These are phyloP conservation scores for Mormyrus iriodes DNA, from an alignment of 2,113 vertebrate species.

Conservation along the genomic window DNA sequence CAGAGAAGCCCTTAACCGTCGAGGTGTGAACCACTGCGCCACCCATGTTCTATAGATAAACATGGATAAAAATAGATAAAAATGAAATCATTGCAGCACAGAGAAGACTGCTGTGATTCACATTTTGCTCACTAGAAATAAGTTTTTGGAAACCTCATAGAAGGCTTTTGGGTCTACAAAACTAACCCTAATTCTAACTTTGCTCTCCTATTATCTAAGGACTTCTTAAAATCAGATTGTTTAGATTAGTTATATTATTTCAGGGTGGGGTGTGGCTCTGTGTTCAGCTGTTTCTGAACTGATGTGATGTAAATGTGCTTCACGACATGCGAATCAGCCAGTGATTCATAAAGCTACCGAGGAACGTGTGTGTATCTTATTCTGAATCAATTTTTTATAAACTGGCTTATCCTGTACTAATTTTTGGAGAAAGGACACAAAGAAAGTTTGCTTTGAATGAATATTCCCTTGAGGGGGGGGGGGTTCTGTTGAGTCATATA, in stretches of 20 bases:
- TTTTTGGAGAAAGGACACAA: not conserved
- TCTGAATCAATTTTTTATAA: not conserved
- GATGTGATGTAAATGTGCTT: not conserved
- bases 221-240: not conserved
- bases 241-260: not conserved
- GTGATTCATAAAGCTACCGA: not conserved
- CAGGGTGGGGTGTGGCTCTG: not conserved
- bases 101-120: not conserved
- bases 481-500: not conserved
- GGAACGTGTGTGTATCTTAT: not conserved
- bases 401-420: not conserved
- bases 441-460: not conserved
- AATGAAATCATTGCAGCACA: not conserved
- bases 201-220: not conserved
- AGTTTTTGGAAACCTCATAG: not conserved
- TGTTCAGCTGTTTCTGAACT: not conserved
- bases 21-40: not conserved
- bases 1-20: not conserved
- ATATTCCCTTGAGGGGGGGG: not conserved
- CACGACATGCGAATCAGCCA: not conserved
- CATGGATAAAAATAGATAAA: not conserved
- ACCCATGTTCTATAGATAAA: not conserved
- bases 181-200: not conserved
- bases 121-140: not conserved
- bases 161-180: not conserved